Conservation (phyloP, 2,797 vertebrate species). For the Scyliorhinus canicula region DNA sequence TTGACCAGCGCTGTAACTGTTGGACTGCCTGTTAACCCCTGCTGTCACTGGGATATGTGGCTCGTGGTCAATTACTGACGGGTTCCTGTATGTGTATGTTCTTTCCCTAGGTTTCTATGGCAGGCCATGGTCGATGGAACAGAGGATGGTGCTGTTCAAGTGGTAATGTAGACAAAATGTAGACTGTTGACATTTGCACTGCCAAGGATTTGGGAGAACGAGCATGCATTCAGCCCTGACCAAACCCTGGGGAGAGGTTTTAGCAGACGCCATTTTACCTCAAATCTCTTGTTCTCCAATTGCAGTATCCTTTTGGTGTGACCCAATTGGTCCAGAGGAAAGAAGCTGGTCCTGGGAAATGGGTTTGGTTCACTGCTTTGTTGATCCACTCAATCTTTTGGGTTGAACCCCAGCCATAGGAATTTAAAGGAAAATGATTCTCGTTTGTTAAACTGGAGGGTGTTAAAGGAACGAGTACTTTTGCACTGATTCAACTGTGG, state of each 20-base stretch:
- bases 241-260: background rate
- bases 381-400: background rate
- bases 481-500: background rate
- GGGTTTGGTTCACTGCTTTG: background rate
- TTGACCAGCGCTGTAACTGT: background rate
- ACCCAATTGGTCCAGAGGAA: background rate
- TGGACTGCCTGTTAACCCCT: background rate
- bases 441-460: background rate
- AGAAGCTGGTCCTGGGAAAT: background rate
- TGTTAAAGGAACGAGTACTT: background rate
- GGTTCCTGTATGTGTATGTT: background rate
- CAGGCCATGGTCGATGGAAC: slow-evolving; percentile 78
- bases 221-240: background rate
- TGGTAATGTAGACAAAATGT: slow-evolving; percentile 54
- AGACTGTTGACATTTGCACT: background rate
- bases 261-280: background rate
- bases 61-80: too few relatives aligned
- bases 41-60: background rate
- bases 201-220: background rate
- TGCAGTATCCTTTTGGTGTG: background rate
- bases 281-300: background rate
- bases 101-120: slow-evolving; percentile 70
- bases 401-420: background rate
- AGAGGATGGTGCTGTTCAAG: slow-evolving; percentile 75
- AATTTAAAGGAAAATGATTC: background rate